phyloP scores from a whole-genome alignment of 2,888 invertebrate species.

The Orthosia incerta region DNA sequence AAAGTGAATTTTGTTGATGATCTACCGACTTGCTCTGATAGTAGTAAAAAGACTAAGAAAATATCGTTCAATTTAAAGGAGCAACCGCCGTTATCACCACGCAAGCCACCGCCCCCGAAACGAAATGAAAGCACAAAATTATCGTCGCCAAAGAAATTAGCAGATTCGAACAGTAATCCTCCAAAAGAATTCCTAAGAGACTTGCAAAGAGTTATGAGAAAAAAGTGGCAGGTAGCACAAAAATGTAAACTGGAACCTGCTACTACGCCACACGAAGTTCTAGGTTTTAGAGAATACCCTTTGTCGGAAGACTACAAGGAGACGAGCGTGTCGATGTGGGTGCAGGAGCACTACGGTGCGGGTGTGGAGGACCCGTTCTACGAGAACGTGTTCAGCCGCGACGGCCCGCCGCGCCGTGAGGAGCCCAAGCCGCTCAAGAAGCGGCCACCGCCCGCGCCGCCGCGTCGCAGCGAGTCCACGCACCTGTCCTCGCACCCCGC shows the following conservation, averaged over 20 bases:
- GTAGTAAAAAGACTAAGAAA: constrained; percentile 91
- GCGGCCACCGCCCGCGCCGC: constrained; percentile 97
- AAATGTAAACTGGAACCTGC: constrained; percentile 96
- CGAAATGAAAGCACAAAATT: constrained; percentile 94
- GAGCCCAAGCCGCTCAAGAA: constrained; percentile 91
- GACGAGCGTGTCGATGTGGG: constrained; percentile 97
- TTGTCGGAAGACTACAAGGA: constrained; percentile 94
- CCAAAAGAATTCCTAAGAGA: constrained; percentile 96
- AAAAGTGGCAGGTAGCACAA: constrained; percentile 98
- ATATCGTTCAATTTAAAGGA: constrained; percentile 92
- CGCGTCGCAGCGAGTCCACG: constrained; percentile 95
- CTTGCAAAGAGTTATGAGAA: constrained; percentile 97
- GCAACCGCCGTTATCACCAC: constrained; percentile 91
- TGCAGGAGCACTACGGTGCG: constrained; percentile 96
- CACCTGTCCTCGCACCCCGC: constrained; percentile 75
- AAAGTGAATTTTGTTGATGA: constrained; percentile 93
- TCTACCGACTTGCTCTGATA: constrained; percentile 84
- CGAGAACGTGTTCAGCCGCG: constrained; percentile 92
- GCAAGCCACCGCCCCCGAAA: constrained; percentile 94
- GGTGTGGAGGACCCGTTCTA: constrained; percentile 92
- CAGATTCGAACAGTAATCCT: constrained; percentile 93
- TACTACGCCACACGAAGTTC: constrained; percentile 97
- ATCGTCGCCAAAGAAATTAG: constrained; percentile 94
- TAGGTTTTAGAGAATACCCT: constrained; percentile 96
- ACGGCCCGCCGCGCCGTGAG: constrained; percentile 78